These are phyloP conservation scores for Alloplasta piceator DNA, from an alignment of 2,888 invertebrate genomes.

Conservation along the genomic window DNA sequence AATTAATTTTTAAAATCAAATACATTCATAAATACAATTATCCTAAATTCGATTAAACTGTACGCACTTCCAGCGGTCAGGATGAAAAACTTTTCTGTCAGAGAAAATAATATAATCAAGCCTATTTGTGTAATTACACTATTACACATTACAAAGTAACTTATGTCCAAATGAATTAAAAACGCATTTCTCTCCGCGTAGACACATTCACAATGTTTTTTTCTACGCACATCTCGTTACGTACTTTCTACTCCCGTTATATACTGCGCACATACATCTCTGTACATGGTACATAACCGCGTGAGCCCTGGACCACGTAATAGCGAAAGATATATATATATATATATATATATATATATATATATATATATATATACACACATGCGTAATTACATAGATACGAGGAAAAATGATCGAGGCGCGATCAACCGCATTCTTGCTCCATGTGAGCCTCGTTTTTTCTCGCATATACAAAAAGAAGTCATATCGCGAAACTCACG, in stretches of 20 bases:
- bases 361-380: background rate
- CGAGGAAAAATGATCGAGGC: conserved; percentile 41
- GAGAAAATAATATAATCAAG: too few relatives aligned
- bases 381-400: conserved; percentile 37
- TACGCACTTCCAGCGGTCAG: too few relatives aligned
- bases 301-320: too few relatives aligned
- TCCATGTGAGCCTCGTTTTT: conserved; percentile 10
- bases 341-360: background rate
- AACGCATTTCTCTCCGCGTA: background rate
- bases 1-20: too few relatives aligned
- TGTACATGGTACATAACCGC: too few relatives aligned
- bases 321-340: background rate
- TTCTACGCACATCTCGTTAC: conserved; percentile 3
- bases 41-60: too few relatives aligned
- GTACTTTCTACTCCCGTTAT: conserved; percentile 40
- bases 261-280: background rate
- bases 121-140: background rate
- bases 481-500: conserved; percentile 2
- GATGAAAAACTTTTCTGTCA: too few relatives aligned
- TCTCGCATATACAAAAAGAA: conserved; percentile 31
- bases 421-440: conserved; percentile 47
- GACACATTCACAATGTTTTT: background rate
- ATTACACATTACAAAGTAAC: background rate
- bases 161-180: conserved; percentile 10
- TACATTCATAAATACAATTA: too few relatives aligned